These are phyloP conservation scores for Tanytarsus gracilentus DNA, from an alignment of 2,888 invertebrate species.

Conservation along the genomic window DNA sequence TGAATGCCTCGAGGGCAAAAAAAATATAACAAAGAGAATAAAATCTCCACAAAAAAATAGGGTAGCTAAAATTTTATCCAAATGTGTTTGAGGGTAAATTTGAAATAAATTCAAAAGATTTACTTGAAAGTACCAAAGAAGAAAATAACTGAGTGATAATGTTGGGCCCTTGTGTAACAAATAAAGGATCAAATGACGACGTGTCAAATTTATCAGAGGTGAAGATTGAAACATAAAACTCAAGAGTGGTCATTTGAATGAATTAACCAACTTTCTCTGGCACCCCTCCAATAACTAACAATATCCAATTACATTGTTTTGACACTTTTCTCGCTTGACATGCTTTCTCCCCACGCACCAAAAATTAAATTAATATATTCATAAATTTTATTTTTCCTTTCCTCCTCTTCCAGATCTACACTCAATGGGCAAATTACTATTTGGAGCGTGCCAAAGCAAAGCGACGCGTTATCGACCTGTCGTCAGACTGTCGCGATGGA, in stretches of 20 bases:
- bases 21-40: neutral
- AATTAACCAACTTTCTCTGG: neutral
- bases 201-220: constrained; percentile 40
- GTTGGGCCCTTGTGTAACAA: constrained; percentile 44
- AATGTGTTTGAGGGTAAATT: neutral
- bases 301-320: constrained; percentile 16
- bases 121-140: neutral
- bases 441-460: constrained; percentile 84
- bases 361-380: neutral
- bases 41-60: neutral
- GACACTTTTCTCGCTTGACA: constrained; percentile 22
- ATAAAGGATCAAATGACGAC: constrained; percentile 70
- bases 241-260: neutral
- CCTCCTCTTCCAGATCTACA: constrained; percentile 71
- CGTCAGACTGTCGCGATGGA: constrained; percentile 87
- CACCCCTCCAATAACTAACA: neutral
- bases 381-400: constrained; percentile 13
- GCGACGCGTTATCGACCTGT: constrained; percentile 73
- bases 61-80: neutral
- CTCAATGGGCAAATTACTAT: constrained; percentile 97
- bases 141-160: constrained; percentile 33
- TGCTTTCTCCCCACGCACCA: neutral
- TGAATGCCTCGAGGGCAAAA: neutral
- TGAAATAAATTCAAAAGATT: neutral
- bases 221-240: too few relatives aligned